Conservation (phyloP, 2,113 vertebrate genomes). For the Thomomys bottae region DNA sequence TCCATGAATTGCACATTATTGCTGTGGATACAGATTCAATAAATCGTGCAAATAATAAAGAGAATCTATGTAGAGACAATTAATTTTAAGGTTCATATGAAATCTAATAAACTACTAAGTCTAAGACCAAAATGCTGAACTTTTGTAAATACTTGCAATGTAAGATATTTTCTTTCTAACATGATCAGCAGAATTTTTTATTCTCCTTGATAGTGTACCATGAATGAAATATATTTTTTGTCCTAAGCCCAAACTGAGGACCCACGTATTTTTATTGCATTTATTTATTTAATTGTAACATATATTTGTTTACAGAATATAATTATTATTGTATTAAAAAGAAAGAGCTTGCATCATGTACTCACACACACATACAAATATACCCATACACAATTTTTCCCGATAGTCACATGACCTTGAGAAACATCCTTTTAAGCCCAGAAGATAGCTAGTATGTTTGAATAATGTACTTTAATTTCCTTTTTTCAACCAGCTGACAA, state of each 20-base stretch:
- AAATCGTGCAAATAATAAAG: constrained; percentile 11
- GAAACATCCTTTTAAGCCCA: constrained; percentile 3
- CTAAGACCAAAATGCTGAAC: constrained; percentile 34
- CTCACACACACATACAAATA: background rate
- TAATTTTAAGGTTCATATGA: constrained; percentile 37
- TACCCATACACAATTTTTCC: background rate
- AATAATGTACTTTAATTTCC: background rate
- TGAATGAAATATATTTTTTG: constrained; percentile 23
- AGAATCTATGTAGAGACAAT: background rate
- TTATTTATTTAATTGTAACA: background rate
- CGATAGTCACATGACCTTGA: background rate
- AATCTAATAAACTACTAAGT: background rate
- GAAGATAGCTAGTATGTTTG: background rate
- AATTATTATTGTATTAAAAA: background rate
- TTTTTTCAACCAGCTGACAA: constrained; percentile 8
- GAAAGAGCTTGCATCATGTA: background rate
- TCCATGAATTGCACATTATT: background rate
- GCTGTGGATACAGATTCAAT: background rate
- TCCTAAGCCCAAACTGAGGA: constrained; percentile 35
- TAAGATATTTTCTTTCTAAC: constrained; percentile 19
- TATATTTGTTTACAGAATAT: background rate
- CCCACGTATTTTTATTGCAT: constrained; percentile 5
- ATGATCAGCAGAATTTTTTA: background rate
- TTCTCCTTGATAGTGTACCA: background rate
- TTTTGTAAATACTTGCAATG: background rate